Evolutionary conservation across 2,113 vertebrate species (phyloP).

Genomic region (Bolborhynchus lineola): DNA sequence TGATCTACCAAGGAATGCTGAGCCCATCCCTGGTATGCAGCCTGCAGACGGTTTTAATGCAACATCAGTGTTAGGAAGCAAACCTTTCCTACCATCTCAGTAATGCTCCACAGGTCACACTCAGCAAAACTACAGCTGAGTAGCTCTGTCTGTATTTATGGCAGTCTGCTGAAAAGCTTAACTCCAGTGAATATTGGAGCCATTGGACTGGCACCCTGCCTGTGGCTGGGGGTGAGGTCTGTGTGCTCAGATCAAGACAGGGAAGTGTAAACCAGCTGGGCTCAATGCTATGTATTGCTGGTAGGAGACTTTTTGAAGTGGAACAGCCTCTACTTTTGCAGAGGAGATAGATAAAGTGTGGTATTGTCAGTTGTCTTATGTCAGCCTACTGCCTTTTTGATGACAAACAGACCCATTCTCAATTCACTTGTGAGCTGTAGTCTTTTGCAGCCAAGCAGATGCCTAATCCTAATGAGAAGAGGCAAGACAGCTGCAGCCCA

Average conservation of each 20-base stretch:
- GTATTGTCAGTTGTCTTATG: not conserved
- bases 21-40: not conserved
- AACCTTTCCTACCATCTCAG: not conserved
- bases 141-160: not conserved
- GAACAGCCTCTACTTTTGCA: not conserved
- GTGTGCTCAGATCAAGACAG: not conserved
- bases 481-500: not conserved
- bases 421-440: not conserved
- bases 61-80: not conserved
- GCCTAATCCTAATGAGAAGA: not conserved
- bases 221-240: accelerated
- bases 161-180: not conserved
- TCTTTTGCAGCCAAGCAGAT: not conserved
- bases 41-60: not conserved
- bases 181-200: accelerated
- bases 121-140: not conserved
- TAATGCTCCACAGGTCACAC: accelerated
- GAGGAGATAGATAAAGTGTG: not conserved
- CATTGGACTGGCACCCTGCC: accelerated
- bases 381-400: not conserved
- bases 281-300: accelerated
- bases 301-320: not conserved
- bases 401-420: not conserved
- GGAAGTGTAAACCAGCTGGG: not conserved
- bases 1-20: too few species aligned